Base-by-base conservation (phyloP, 2,888 invertebrate species). In the Globia sparganii region DNA sequence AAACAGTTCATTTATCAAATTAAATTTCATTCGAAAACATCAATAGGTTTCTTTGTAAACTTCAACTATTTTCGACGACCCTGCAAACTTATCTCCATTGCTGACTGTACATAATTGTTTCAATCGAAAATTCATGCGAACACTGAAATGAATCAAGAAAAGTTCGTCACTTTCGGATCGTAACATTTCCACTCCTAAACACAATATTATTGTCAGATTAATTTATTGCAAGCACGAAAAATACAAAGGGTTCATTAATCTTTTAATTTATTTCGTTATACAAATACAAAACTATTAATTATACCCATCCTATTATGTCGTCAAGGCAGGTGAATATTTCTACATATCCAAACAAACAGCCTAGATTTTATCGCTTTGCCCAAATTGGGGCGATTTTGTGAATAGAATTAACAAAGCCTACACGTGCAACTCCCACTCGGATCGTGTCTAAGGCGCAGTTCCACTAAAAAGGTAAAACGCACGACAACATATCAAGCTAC, bases 391-490 rank as follows among this genome's bases (percentile, higher is more conserved):
- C 67, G 73, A 67, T 81, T 84, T 74, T 80, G 80, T 70, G 53
- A 76, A 31, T 68, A 78, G 61, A 64, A 72, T 80, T 66, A 83
- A 80, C 79, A 80, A 77, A 67, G 77, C 86, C 78, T 82, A 84
- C 81, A 82, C 80, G 84, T 56, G 69, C 59, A 34, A 59, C 77
- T 65, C 87, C 87, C 82, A 88, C 87, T 72, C 62, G 13, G 21
- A 8, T 72, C 59, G 76, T 73, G 28, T 49, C 72, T 46, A 56
- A 59, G 73, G 72, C 77, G 65, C 68, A 72, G 86, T 77, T 66
- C 46, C 21, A 72, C 82, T 58, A 71, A 81, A 85, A 85, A 83
- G 84, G 87, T 76, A 15, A 59, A 18, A 15, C 53, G 53, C 53
- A 25, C 25, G 53, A 4, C n/a, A 11, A 53, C n/a, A 56, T 56